Percentiles rank a stretch among this genome's conserved stretches.
Conservation (phyloP, 2,113 vertebrate genomes). For the Myiozetetes cayanensis region DNA sequence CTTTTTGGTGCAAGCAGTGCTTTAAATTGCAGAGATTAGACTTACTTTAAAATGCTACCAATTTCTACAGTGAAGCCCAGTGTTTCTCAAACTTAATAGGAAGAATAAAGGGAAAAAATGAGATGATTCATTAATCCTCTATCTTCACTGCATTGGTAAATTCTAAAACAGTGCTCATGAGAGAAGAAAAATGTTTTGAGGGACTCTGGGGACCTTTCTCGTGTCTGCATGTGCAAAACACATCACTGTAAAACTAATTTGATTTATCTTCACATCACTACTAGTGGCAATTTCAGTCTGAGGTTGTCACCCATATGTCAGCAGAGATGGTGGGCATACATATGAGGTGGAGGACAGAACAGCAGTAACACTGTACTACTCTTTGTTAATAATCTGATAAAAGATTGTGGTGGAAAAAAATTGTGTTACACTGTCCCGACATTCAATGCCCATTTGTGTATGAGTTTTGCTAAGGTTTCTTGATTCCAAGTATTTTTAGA, state of each 20-base stretch:
- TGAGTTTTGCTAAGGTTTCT: neutral
- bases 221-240: neutral
- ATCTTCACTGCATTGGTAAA: neutral
- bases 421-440: neutral
- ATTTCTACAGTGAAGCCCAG: neutral
- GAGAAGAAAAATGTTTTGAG: neutral
- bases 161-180: neutral
- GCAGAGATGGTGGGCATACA: neutral
- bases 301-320: neutral
- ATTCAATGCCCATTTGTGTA: neutral
- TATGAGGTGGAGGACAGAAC: neutral
- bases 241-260: neutral
- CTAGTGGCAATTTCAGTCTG: neutral
- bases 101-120: neutral
- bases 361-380: neutral
- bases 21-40: neutral
- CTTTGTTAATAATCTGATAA: conserved; percentile 15
- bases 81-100: neutral
- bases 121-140: neutral
- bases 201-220: neutral
- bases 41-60: neutral
- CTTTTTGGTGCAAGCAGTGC: neutral
- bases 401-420: neutral
- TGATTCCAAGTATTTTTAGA: conserved; percentile 9
- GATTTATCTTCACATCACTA: neutral